Evolutionary conservation across 2,888 invertebrate species (phyloP).

Genomic region (Venusia cambrica): DNA sequence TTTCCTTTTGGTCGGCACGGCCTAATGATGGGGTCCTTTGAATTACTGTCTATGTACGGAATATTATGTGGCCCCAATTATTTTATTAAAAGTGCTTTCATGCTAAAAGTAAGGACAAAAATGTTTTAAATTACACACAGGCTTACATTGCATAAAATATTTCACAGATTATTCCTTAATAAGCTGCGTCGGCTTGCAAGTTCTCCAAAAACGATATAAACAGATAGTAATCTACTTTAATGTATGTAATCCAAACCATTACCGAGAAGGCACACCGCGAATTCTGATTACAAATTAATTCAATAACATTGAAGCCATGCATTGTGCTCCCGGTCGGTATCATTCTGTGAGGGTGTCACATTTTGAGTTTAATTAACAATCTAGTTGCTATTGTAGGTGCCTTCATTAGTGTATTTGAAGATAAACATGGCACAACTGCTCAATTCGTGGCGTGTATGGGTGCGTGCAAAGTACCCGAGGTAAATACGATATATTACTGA

Average conservation of each 20-base stretch:
- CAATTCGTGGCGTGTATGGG: constrained; percentile 50
- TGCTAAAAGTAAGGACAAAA: too few species aligned
- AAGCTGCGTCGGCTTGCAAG: too few species aligned
- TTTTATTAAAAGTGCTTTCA: constrained; percentile 65
- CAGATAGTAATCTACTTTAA: constrained; percentile 34
- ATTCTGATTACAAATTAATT: constrained; percentile 80
- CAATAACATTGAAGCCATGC: constrained; percentile 76
- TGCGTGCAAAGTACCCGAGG: constrained; percentile 47
- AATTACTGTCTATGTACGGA: constrained; percentile 69
- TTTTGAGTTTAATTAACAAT: constrained; percentile 82
- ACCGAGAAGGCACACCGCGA: constrained; percentile 69
- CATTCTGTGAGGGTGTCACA: constrained; percentile 80
- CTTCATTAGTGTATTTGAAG: constrained; percentile 81
- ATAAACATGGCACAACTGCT: constrained; percentile 72
- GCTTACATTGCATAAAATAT: too few species aligned
- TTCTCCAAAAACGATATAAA: constrained; percentile 28
- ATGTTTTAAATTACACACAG: too few species aligned
- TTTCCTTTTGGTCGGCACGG: constrained; percentile 73
- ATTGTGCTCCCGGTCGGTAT: constrained; percentile 70
- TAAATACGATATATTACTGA: too few species aligned
- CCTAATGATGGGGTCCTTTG: constrained; percentile 75
- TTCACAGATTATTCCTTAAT: too few species aligned
- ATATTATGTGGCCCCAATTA: constrained; percentile 62
- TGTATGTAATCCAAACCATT: constrained; percentile 45
- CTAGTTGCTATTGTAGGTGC: constrained; percentile 79